Conservation (phyloP, 2,888 invertebrate species). For the Spodoptera littoralis region DNA sequence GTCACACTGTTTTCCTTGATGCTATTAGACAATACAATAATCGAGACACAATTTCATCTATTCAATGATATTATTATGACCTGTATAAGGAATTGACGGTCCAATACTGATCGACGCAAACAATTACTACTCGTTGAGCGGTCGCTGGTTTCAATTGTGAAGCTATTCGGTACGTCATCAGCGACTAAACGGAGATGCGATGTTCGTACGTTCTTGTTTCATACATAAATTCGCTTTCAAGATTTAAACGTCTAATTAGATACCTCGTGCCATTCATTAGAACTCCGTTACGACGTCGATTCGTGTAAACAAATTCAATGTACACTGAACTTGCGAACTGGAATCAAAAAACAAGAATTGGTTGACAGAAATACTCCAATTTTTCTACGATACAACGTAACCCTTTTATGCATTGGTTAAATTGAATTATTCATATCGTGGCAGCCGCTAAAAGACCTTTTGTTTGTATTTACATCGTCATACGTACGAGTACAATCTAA, state of each 20-base stretch:
- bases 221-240: slow-evolving; percentile 38
- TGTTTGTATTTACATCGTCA: slow-evolving; percentile 52
- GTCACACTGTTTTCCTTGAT: slow-evolving; percentile 60
- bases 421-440: slow-evolving; percentile 40
- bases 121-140: slow-evolving; percentile 85
- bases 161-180: slow-evolving; percentile 71
- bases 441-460: slow-evolving; percentile 29
- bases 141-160: slow-evolving; percentile 80
- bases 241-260: slow-evolving; percentile 56
- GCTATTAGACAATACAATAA: slow-evolving; percentile 51
- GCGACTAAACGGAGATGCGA: slow-evolving; percentile 38
- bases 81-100: slow-evolving; percentile 69
- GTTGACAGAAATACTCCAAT: slow-evolving; percentile 11
- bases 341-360: slow-evolving; percentile 28
- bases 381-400: slow-evolving; percentile 6
- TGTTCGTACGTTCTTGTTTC: slow-evolving; percentile 30
- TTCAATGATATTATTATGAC: slow-evolving; percentile 68
- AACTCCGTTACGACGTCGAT: slow-evolving; percentile 44
- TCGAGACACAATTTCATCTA: slow-evolving; percentile 60
- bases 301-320: slow-evolving; percentile 38
- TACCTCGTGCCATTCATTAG: slow-evolving; percentile 55
- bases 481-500: slow-evolving; percentile 54
- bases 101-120: slow-evolving; percentile 76
- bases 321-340: slow-evolving; percentile 30
- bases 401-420: slow-evolving; percentile 26